phyloP scores from a whole-genome alignment of 2,113 vertebrate species.

The Tapirus terrestris region DNA sequence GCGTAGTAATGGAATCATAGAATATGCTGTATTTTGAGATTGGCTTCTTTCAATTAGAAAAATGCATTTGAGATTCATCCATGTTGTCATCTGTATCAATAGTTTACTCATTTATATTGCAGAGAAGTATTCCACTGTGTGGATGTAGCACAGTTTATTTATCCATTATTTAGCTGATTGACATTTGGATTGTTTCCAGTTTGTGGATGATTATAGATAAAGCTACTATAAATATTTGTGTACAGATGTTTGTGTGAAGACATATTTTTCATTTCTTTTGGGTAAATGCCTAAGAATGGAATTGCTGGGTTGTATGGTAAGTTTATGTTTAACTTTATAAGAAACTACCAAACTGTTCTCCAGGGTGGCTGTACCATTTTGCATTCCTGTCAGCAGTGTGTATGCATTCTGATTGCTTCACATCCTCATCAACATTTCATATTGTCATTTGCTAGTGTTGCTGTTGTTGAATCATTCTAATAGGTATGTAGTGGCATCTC shows the following conservation, averaged over 20 bases:
- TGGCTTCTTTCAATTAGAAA: neutral
- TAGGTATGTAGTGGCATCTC: neutral
- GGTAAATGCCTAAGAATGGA: neutral
- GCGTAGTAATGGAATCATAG: neutral
- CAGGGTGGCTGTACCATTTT: neutral
- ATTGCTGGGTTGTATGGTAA: neutral
- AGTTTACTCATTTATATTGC: neutral
- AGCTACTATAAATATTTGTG: neutral
- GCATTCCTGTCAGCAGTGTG: neutral
- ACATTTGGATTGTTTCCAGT: neutral
- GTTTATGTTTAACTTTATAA: neutral
- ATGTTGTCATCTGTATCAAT: neutral
- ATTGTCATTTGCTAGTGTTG: neutral
- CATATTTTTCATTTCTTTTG: slow-evolving; percentile 7
- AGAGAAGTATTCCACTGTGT: neutral
- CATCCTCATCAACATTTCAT: neutral
- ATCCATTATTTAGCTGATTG: neutral
- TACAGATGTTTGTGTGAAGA: neutral
- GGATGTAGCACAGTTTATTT: neutral
- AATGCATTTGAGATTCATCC: neutral
- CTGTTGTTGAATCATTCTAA: neutral
- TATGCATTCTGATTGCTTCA: neutral
- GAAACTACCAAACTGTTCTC: neutral
- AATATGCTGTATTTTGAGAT: neutral
- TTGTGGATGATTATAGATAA: slow-evolving; percentile 12